Base-by-base conservation (phyloP, 2,113 vertebrate species). In the Ochotona princeps region DNA sequence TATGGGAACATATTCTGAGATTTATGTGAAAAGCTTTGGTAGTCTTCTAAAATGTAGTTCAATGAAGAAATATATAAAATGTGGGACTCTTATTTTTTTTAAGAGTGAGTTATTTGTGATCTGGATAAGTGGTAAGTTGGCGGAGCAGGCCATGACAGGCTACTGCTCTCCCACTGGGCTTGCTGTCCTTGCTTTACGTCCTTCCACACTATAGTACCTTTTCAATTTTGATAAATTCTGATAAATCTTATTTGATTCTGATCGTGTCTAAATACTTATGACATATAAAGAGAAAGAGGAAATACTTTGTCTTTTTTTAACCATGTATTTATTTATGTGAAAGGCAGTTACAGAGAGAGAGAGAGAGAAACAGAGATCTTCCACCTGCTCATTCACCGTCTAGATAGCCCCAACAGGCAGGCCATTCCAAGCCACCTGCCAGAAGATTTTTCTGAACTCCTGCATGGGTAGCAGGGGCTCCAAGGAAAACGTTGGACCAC, bases 11-110 rank as follows among this genome's bases (percentile, higher is more conserved):
- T 89, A 70, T 65, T 75, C 18, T 84, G 10, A 95, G 60, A 93
- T 94, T 89, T 89, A 74, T 84, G 14, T 70, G 25, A 28, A 90
- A 94, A 83, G 61, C 30, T 84, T 92, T 92, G 73, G 23, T 5
- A 94, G 35, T 51, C 57, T 91, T 89, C 82, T 89, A 21, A 96
- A 92, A 70, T 91, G 65, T 93, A 87, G 54, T 49, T 91, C 60
- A 28, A 81, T 66, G 14, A 66, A 21, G 12, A 91, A 91, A 92
- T 89, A 93, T 93, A 95, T 93, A 30, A 93, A 82, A 93, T 90
- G 20, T 61, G 44, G 28, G 20, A 9, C 60, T 89, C 3, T 78
- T 61, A 66, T 63, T 78, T 65, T 73, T 76, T 73, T 79, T 85
- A 85, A 90, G n/a, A 69, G 86, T 78, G 86, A 61, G 14, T 73